Base-by-base conservation (phyloP, 2,888 invertebrate species). In the Ophioninae sp. region DNA sequence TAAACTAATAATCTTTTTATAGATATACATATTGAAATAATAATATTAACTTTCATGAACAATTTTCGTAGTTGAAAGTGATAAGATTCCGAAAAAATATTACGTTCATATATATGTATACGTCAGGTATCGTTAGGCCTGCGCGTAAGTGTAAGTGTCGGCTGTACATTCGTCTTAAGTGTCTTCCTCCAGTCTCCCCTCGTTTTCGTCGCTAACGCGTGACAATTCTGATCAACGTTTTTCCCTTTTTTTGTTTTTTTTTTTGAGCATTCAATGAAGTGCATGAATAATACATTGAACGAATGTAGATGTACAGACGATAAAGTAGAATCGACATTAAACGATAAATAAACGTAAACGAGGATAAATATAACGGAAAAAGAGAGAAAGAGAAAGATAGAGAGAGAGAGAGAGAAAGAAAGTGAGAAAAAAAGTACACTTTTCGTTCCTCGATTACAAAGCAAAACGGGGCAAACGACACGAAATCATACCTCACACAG, bases 401-500 rank as follows among this genome's bases (percentile, higher is more conserved):
- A 75, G 70, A 68, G 44, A 44, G 39, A 76, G 37, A 56, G 50
- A 69, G 44, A 56, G 30, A 80, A n/a, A n/a, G 44, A 44, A 37
- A 76, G 37, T 41, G 50, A 69, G 57, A 68, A 74, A 78, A 75
- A 81, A 78, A 70, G 67, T 30, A 70, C 21, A 57, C 41, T n/a
- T 57, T 37, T 82, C 59, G 23, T 56, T 74, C 67, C 37, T 80
- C 79, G 74, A 57, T 65, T 82, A 79, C 85, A 85, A 50, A 85
- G 69, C 84, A 86, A 88, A 91, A 88, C 88, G 87, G 88, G 88
- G 88, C 90, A 89, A 89, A 88, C 85, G 88, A 87, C 89, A 88
- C 89, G 89, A 90, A 90, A 90, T 89, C 92, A 91, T 93, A 93
- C 92, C 92, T 93, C 92, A 93, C 90, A 91, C 91, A 93, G 91